Evolutionary conservation across 1,140 invertebrate genomes (phyloP).

Genomic region (Drosophila tsacasi): DNA sequence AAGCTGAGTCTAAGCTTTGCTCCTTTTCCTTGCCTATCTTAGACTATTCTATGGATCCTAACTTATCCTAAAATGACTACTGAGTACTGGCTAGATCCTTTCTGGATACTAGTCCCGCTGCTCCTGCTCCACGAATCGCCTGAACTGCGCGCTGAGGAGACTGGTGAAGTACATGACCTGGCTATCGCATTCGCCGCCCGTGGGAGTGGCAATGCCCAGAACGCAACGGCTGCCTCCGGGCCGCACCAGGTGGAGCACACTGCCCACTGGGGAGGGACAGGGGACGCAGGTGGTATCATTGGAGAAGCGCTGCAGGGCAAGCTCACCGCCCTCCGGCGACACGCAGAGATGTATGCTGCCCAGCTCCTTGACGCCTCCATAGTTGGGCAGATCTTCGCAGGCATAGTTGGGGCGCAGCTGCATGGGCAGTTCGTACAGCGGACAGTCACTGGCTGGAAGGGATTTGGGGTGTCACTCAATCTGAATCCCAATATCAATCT

Average conservation of each 20-base stretch:
- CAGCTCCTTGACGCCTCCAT: slow-evolving; percentile 16
- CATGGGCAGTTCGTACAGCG: slow-evolving; percentile 68
- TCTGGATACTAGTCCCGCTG: background rate
- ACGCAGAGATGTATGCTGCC: slow-evolving; percentile 35
- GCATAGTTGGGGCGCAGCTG: slow-evolving; percentile 52
- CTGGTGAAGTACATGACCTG: slow-evolving; percentile 61
- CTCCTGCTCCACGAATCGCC: slow-evolving; percentile 52
- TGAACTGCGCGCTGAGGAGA: slow-evolving; percentile 36
- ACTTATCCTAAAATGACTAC: slow-evolving; percentile 13
- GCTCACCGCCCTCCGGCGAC: slow-evolving; percentile 13
- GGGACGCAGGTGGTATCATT: slow-evolving; percentile 38
- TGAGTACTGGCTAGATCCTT: background rate
- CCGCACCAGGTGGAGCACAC: slow-evolving; percentile 56
- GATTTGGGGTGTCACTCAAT: background rate
- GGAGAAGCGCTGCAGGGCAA: slow-evolving; percentile 15
- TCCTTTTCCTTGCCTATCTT: background rate
- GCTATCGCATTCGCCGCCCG: slow-evolving; percentile 38
- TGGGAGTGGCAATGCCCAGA: slow-evolving; percentile 66
- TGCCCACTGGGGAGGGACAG: slow-evolving; percentile 56
- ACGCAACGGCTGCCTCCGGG: slow-evolving; percentile 60
- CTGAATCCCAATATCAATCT: too few species aligned
- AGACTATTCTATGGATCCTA: background rate
- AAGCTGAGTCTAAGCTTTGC: background rate
- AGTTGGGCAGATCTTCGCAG: slow-evolving; percentile 41
- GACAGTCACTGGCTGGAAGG: slow-evolving; percentile 52